Evolutionary conservation across 2,113 vertebrate species (phyloP), one percentile per base, ranked within the genome.

Genomic region (Etheostoma cragini): DNA sequence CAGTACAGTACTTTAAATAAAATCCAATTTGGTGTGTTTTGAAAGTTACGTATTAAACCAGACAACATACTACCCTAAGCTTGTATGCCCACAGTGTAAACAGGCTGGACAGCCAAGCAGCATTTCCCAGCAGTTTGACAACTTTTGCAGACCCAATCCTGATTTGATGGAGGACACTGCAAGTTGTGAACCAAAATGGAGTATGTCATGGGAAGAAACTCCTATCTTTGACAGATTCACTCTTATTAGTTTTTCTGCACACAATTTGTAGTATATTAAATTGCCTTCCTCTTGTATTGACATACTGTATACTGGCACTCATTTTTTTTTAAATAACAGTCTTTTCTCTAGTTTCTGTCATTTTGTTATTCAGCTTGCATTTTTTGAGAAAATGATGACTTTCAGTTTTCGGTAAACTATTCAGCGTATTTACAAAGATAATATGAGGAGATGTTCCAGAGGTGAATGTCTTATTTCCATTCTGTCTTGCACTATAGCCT

Each of bases 331-430:
- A 72, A 87, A 74, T 73, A n/a, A 84, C 77, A 88, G 84, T 91
- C 76, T 90, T 80, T 86, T 90, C 79, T 82, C 62, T 69, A 62
- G 69, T 75, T 45, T 72, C 67, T 80, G 82, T 82, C 87, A 80
- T 80, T 79, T 88, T 72, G 67, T 64, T 64, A 81, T 89, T 91
- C 79, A 87, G 67, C 65, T 60, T 70, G 60, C 71, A 86, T 91
- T 91, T 89, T 92, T 91, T 75, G 66, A 38, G 69, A 87, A 88
- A 84, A 82, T 72, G 33, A 82, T 81, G 72, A 84, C 65, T 81
- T 67, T 78, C 61, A 58, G n/a, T 76, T 84, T 78, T 38, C 7
- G 8, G 17, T 16, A 42, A 87, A 80, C 56, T 57, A 75, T 71
- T 90, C 83, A 69, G 81, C 81, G 72, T 63, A 82, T 88, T 82